Base-by-base conservation (phyloP, 2,888 invertebrate genomes). In the Zaprionus obscuricornis region DNA sequence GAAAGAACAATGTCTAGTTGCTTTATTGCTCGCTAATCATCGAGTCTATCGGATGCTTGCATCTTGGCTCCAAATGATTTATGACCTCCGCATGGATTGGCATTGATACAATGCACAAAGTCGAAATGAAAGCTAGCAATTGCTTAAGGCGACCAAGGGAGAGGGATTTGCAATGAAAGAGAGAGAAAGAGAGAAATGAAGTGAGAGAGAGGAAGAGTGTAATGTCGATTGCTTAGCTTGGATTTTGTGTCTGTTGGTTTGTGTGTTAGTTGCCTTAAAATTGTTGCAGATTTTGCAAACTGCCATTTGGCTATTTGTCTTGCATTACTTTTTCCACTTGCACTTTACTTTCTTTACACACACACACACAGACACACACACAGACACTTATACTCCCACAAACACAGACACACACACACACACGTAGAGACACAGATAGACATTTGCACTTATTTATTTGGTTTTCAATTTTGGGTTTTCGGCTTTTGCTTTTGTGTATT, bases 21-120 rank as follows among this genome's bases (percentile, higher is more conserved):
- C 42, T 69, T 71, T 82, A 70, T 70, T 66, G 50, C 55, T 70
- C 59, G 71, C 82, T 74, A 76, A 76, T 76, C 76, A 65, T 77
- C 57, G 64, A 45, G 31, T 52, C 33, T 56, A 71, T 69, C 72
- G 66, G 45, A 56, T 43, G 66, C 51, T 64, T 67, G 39, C 63
- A 68, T 74, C 75, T 69, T 72, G 62, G 39, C 58, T 36, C 46
- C 62, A 63, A 78, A 83, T 78, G 77, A 83, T 78, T 78, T 83
- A 78, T 83, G 76, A 57, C 45, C 36, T 64, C 68, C 65, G 58
- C 66, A 65, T 62, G 70, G 69, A 76, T 76, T 76, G 83, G 68
- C 79, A 71, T 68, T 82, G 83, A 68, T 82, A 74, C 57, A 66
- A 69, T 71, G 55, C 59, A 56, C 45, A 42, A 31, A 33, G 10